phyloP scores from a whole-genome alignment of 2,113 vertebrate species.

The Forbesichthys papilliferus region DNA sequence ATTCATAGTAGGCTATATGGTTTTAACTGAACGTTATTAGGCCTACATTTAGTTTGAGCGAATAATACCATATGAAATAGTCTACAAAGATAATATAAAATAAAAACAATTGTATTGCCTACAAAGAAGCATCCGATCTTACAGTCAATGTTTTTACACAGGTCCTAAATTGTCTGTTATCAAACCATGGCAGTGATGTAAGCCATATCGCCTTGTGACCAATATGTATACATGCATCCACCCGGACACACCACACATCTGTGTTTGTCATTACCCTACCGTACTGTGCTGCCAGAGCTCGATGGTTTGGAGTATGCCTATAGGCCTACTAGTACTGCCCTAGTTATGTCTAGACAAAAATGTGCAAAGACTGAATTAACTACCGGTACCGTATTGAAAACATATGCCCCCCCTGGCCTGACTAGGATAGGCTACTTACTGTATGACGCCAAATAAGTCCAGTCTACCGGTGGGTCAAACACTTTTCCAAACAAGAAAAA shows the following conservation, averaged over 20 bases:
- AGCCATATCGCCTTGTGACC: conserved; percentile 39
- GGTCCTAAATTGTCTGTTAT: conserved; percentile 24
- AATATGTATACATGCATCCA: conserved; percentile 35
- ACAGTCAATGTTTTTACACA: conserved; percentile 31
- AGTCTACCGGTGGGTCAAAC: too few relatives aligned
- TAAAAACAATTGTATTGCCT: conserved; percentile 17
- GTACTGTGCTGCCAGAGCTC: conserved; percentile 12
- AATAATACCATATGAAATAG: conserved; percentile 27
- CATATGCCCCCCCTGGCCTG: too few relatives aligned
- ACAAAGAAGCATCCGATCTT: conserved; percentile 23
- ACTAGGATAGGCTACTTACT: too few relatives aligned
- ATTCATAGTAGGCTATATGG: background rate
- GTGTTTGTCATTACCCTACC: conserved; percentile 44
- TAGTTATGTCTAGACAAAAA: background rate
- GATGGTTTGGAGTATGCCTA: conserved; percentile 34
- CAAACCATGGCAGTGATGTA: conserved; percentile 35
- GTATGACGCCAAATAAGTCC: too few relatives aligned
- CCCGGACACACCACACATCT: conserved; percentile 52
- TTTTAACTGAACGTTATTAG: conserved; percentile 2
- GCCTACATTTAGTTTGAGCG: conserved; percentile 1
- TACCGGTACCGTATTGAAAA: background rate
- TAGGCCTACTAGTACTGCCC: background rate
- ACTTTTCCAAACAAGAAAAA: too few relatives aligned
- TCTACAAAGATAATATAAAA: conserved; percentile 26
- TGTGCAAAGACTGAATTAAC: background rate